Evolutionary conservation across 1,140 invertebrate genomes (phyloP), one percentile per base, ranked within the genome.

Genomic region (Zaprionus gabonicus): DNA sequence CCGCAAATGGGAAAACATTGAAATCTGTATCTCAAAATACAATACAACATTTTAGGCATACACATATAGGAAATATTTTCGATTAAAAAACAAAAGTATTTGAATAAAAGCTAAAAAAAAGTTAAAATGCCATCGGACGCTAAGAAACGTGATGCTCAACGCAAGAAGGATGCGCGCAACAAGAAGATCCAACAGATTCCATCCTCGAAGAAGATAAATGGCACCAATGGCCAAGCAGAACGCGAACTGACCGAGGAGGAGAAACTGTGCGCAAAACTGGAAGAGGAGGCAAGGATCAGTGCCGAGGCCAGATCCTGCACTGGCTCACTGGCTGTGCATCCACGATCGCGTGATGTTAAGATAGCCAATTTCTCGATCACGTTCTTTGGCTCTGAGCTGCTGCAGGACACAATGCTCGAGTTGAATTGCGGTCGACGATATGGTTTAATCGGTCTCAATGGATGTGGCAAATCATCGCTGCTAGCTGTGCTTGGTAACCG

Each of bases 361-460:
- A 98, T 99, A 86, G 97, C 97, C 63, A 99, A 98, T 92, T 97
- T 99, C 91, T 99, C 98, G 38, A 98, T 99, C 62, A 99, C 98
- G 57, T 99, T 99, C 93, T 99, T 99, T 93, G 99, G 99, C 56
- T 95, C 96, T 82, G 99, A 99, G 94, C 94, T 99, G 68, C 94
- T 99, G 57, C 96, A 97, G 91, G 99, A 99, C 93, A 99, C 99
- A 0, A 96, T 97, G 93, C 94, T 99, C 0, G 99, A 99, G 93
- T 95, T 99, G 85, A 99, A 99, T 94, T 99, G 98, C 93, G 98
- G 99, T 0, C 94, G 98, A 81, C 95, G 99, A 80, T 99, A 99
- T 93, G 99, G 99, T 81, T 94, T 99, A 0, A 96, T 99, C 81
- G 99, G 99, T 68, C 94, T 97, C 1, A 99, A 99, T 94, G 99